phyloP scores from a whole-genome alignment of 2,113 vertebrate species.

The Zosterops lateralis region DNA sequence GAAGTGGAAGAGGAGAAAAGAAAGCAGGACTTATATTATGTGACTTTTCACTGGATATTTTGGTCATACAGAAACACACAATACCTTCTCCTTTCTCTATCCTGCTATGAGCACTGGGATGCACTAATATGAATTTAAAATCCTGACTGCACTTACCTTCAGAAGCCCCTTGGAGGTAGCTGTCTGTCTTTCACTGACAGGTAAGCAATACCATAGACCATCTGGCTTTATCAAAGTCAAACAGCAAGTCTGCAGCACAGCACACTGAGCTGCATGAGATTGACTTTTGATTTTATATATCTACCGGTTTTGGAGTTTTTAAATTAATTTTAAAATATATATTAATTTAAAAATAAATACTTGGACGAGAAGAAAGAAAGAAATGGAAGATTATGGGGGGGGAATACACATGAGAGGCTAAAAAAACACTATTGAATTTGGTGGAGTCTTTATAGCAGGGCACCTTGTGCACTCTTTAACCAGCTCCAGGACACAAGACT shows the following conservation, averaged over 20 bases:
- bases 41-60: background rate
- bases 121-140: background rate
- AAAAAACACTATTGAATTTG: background rate
- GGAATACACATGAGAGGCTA: background rate
- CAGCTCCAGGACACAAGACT: background rate
- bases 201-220: background rate
- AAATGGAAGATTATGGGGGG: background rate
- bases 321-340: background rate
- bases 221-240: background rate
- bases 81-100: background rate
- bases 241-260: background rate
- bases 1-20: background rate
- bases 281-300: background rate
- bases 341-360: background rate
- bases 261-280: fast-evolving
- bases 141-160: background rate
- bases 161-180: background rate
- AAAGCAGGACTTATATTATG: background rate
- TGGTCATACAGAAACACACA: background rate
- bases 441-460: background rate
- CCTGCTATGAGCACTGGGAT: background rate
- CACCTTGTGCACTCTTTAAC: background rate
- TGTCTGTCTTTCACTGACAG: background rate
- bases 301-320: background rate
- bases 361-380: background rate